Conservation (phyloP, 2,113 vertebrate species). For the Aplodontia rufa region DNA sequence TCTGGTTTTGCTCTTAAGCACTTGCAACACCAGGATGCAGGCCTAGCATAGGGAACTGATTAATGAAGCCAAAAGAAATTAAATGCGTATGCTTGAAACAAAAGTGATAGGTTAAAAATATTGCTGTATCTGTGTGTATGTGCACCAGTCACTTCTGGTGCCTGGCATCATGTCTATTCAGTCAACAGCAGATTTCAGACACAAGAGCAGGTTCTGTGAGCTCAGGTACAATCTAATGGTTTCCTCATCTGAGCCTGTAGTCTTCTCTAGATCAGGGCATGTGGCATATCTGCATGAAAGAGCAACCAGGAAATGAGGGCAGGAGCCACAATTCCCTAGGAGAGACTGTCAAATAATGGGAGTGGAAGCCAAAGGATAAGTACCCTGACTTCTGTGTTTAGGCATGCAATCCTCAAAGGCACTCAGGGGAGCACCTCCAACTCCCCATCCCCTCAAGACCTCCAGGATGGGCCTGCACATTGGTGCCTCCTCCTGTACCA, state of each 20-base stretch:
- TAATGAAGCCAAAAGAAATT: not conserved
- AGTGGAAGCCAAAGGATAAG: not conserved
- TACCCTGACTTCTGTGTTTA: rapidly evolving
- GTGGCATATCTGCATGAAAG: not conserved
- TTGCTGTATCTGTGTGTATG: not conserved
- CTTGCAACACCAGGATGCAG: not conserved
- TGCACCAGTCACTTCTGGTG: not conserved
- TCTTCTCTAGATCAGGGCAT: not conserved
- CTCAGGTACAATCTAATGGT: not conserved
- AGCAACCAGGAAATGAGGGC: not conserved
- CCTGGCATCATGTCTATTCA: rapidly evolving
- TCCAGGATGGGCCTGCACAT: rapidly evolving
- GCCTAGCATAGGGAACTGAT: not conserved
- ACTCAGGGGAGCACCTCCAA: rapidly evolving
- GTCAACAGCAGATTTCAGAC: not conserved
- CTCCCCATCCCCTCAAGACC: rapidly evolving
- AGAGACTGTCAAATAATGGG: not conserved
- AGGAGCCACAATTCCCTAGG: not conserved
- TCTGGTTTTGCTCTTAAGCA: not conserved
- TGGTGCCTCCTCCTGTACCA: not conserved
- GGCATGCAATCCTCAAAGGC: not conserved
- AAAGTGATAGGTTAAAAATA: not conserved
- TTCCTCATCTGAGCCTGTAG: rapidly evolving
- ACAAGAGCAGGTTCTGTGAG: rapidly evolving
- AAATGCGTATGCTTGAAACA: not conserved